Evolutionary conservation across 2,113 vertebrate species (phyloP).

Genomic region (Clarias batrachus): DNA sequence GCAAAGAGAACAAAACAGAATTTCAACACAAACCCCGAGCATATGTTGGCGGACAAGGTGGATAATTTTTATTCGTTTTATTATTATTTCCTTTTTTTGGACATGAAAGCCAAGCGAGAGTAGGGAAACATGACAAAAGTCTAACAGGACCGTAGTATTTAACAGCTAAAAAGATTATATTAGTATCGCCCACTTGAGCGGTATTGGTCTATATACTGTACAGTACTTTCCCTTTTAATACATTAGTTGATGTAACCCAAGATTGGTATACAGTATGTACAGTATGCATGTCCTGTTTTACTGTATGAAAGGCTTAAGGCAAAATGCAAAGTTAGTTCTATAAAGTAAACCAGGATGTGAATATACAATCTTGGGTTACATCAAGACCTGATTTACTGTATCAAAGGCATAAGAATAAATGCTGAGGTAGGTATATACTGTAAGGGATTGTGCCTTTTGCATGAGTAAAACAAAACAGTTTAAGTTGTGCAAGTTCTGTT

Average conservation of each 20-base stretch:
- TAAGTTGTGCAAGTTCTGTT: no score
- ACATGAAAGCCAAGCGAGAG: neutral
- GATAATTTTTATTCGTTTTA: neutral
- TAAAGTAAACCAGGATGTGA: no score
- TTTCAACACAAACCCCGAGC: neutral
- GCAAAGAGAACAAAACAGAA: neutral
- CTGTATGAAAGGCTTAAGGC: neutral
- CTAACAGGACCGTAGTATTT: neutral
- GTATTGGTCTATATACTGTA: neutral
- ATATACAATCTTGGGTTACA: no score
- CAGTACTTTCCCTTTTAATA: neutral
- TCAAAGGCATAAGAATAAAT: neutral
- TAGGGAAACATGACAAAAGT: neutral
- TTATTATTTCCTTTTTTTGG: neutral
- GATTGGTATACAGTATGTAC: neutral
- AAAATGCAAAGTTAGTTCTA: no score
- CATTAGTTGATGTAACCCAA: neutral
- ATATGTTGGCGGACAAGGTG: neutral
- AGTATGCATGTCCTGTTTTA: neutral
- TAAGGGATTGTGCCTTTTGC: no score
- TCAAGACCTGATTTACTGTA: neutral
- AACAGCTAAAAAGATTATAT: neutral
- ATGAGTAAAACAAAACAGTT: no score
- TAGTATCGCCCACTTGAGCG: neutral
- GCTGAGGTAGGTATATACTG: no score